Percentiles rank a stretch among this genome's conserved stretches.
Conservation (phyloP, 2,888 invertebrate genomes). For the Syrphus vitripennis region DNA sequence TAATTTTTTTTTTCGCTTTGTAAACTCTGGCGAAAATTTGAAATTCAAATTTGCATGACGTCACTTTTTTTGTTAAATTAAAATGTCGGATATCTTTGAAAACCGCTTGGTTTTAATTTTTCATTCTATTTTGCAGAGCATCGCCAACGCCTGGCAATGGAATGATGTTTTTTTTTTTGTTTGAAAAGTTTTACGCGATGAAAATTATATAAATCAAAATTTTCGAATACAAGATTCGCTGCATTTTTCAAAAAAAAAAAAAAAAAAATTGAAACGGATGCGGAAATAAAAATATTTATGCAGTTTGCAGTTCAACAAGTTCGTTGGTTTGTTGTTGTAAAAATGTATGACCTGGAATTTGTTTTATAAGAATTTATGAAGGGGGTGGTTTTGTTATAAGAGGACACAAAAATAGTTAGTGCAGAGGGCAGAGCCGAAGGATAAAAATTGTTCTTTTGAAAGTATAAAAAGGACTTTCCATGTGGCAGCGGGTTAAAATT, state of each 20-base stretch:
- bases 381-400: background rate
- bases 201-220: constrained; percentile 58
- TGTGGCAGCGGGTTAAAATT: background rate
- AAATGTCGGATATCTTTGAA: constrained; percentile 45
- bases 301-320: constrained; percentile 64
- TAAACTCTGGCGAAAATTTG: constrained; percentile 59
- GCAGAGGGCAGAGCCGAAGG: background rate
- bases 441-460: background rate
- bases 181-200: constrained; percentile 44
- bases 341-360: constrained; percentile 20
- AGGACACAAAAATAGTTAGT: background rate
- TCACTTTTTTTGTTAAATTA: constrained; percentile 55
- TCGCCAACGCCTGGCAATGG: background rate
- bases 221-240: constrained; percentile 8
- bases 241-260: constrained; percentile 30
- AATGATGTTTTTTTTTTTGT: constrained; percentile 28
- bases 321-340: constrained; percentile 28
- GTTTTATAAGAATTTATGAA: background rate
- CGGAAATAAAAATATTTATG: constrained; percentile 27
- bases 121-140: background rate
- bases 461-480: background rate
- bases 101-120: background rate
- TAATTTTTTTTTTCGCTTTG: constrained; percentile 20
- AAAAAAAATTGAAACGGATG: constrained; percentile 24
- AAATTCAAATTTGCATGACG: constrained; percentile 63